phyloP scores from a whole-genome alignment of 2,888 invertebrate genomes.

The Coenonympha glycerion region DNA sequence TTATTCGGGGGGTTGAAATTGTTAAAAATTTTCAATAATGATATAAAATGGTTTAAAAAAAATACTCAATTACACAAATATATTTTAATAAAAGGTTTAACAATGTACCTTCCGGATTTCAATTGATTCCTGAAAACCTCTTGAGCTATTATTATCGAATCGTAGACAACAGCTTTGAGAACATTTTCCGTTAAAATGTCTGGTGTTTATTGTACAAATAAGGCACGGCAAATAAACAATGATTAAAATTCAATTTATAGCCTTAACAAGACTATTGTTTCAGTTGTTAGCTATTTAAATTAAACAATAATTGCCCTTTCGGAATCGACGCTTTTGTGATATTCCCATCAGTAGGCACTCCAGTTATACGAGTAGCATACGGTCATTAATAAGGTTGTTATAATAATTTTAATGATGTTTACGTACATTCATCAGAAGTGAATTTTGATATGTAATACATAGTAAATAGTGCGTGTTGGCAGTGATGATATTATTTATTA shows the following conservation, averaged over 20 bases:
- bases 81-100: too few relatives aligned
- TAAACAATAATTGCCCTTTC: conserved; percentile 21
- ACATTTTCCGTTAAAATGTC: not conserved
- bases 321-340: conserved; percentile 18
- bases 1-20: too few relatives aligned
- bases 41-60: not conserved
- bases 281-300: conserved; percentile 18
- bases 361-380: conserved; percentile 18
- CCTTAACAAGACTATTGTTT: conserved; percentile 15
- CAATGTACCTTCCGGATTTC: too few relatives aligned
- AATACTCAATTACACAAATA: too few relatives aligned
- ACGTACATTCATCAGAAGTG: not conserved
- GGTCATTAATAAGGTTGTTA: conserved; percentile 15
- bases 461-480: too few relatives aligned
- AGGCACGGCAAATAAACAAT: conserved; percentile 1
- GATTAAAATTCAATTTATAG: conserved; percentile 15
- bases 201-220: conserved; percentile 7
- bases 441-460: too few relatives aligned
- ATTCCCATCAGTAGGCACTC: conserved; percentile 13
- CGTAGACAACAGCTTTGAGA: not conserved
- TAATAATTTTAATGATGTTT: conserved; percentile 13
- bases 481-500: too few relatives aligned
- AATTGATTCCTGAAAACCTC: too few relatives aligned
- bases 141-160: too few relatives aligned
- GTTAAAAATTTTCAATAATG: too few relatives aligned